Evolutionary conservation across 37 sponge, comb jelly and placozoan species (phyloP).

Genomic region (Dysidea cf. avara): DNA sequence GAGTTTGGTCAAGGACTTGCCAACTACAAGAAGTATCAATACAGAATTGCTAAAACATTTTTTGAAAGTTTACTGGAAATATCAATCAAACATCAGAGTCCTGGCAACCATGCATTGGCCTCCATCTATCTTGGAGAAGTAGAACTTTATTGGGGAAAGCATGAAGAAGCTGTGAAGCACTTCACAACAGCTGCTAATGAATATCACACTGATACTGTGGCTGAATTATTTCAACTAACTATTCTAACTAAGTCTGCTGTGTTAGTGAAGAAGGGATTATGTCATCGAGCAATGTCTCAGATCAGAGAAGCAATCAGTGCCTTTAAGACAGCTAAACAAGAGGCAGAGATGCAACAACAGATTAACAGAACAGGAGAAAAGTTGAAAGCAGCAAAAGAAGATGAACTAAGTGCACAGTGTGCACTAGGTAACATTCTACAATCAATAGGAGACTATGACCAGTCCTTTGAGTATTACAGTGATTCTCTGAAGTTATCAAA

Average conservation of each 20-base stretch:
- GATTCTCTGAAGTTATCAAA: conserved; percentile 27
- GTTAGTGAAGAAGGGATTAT: conserved; percentile 21
- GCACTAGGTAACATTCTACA: conserved; percentile 76
- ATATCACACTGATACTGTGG: conserved; percentile 18
- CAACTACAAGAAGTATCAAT: conserved; percentile 7
- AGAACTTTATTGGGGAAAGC: neutral
- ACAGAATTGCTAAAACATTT: neutral
- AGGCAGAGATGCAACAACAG: neutral
- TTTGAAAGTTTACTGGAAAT: neutral
- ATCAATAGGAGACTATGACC: conserved; percentile 39
- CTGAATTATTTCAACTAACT: conserved; percentile 6
- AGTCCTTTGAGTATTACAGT: conserved; percentile 48
- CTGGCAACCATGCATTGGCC: conserved; percentile 38
- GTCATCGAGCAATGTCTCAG: conserved; percentile 19
- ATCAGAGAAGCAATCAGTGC: conserved; percentile 21
- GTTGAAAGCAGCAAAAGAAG: conserved; percentile 2
- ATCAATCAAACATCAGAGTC: neutral
- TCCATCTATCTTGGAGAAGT: conserved; percentile 67
- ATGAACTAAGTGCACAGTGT: conserved; percentile 30
- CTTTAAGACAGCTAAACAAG: conserved; percentile 22
- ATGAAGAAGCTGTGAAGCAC: conserved; percentile 17
- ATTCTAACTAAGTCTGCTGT: conserved; percentile 37
- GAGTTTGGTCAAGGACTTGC: conserved; percentile 21
- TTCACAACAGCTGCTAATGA: conserved; percentile 16
- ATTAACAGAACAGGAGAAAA: too few species aligned